Evolutionary conservation across 1,140 invertebrate species (phyloP).

Genomic region (Sycobia sp.): DNA sequence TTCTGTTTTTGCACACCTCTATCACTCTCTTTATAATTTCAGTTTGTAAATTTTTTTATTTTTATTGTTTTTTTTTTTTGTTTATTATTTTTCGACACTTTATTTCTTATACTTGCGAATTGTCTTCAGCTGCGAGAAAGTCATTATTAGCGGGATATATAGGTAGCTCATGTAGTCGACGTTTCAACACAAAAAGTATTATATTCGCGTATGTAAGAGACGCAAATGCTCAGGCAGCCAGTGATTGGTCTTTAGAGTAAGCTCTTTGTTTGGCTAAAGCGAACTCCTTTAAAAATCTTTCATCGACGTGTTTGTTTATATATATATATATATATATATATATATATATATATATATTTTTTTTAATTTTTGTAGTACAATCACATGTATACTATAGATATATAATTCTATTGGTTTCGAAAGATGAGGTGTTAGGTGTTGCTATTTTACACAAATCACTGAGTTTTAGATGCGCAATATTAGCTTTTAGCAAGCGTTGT

Average conservation of each 20-base stretch:
- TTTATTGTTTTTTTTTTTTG: too few species aligned
- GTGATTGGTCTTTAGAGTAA: constrained; percentile 56
- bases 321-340: constrained; percentile 7
- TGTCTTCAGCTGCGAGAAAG: neutral
- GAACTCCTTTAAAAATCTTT: constrained; percentile 23
- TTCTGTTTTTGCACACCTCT: too few species aligned
- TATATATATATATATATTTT: constrained; percentile 10
- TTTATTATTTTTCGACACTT: too few species aligned
- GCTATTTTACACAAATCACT: too few species aligned
- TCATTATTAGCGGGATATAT: neutral
- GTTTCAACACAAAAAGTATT: neutral
- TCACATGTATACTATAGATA: neutral
- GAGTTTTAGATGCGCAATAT: too few species aligned
- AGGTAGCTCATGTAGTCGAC: constrained; percentile 9
- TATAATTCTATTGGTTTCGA: too few species aligned
- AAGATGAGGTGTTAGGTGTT: too few species aligned
- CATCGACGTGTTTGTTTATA: neutral
- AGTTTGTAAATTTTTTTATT: neutral
- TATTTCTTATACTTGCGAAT: too few species aligned
- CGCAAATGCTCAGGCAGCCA: constrained; percentile 55
- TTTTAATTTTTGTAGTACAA: neutral
- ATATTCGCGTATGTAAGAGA: too few species aligned
- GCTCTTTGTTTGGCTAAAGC: constrained; percentile 43
- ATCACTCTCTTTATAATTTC: neutral
- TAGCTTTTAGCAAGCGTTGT: too few species aligned